These are phyloP conservation scores for Hesperophylax magnus DNA, from an alignment of 1,140 invertebrate genomes.

Conservation along the genomic window DNA sequence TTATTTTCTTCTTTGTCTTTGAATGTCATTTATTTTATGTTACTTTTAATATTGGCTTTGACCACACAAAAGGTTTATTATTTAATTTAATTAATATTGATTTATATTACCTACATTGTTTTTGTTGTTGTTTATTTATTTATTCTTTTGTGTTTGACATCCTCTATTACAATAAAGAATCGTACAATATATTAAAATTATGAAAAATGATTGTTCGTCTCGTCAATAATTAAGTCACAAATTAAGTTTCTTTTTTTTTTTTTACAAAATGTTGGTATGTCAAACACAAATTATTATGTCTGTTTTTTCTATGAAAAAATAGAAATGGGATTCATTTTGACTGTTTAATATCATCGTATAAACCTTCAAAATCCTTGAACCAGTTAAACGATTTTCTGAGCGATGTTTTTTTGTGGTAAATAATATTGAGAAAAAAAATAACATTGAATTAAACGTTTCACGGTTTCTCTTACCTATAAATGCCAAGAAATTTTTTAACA, in stretches of 20 bases:
- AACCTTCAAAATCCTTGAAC: not conserved
- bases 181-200: too few relatives aligned
- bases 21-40: too few relatives aligned
- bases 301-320: constrained; percentile 32
- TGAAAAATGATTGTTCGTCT: too few relatives aligned
- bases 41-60: too few relatives aligned
- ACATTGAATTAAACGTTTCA: not conserved
- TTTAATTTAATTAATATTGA: not conserved
- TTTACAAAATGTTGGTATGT: too few relatives aligned
- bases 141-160: constrained; percentile 7
- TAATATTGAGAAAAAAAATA: not conserved
- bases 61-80: constrained; percentile 9
- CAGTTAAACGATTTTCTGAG: too few relatives aligned
- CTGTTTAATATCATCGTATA: not conserved
- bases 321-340: constrained; percentile 6
- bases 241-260: too few relatives aligned
- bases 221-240: too few relatives aligned
- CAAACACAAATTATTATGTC: too few relatives aligned
- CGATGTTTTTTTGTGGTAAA: not conserved
- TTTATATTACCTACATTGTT: too few relatives aligned
- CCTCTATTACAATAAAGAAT: too few relatives aligned
- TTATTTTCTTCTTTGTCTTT: too few relatives aligned
- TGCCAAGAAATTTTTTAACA: constrained; percentile 16
- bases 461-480: constrained; percentile 17
- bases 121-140: constrained; percentile 12